phyloP scores from a whole-genome alignment of 64 coral and sea anemone species.

The Hydrozoanthus tunicans region DNA sequence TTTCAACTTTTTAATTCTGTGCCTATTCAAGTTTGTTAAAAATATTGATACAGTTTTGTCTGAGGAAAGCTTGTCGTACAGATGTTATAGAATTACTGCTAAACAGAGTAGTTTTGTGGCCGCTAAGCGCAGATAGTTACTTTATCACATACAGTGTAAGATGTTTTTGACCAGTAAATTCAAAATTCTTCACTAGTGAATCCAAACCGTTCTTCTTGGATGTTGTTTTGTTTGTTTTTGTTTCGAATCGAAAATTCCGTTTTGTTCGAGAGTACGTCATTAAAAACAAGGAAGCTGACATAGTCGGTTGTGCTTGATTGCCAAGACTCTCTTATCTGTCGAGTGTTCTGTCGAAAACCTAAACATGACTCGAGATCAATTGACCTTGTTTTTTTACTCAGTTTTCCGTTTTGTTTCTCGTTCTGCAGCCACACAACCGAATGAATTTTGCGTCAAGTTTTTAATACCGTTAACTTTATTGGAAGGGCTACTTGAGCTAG shows the following conservation, averaged over 20 bases:
- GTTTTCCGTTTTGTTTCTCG: neutral
- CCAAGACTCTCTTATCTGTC: neutral
- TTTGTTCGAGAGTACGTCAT: neutral
- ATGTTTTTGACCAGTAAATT: too few relatives aligned
- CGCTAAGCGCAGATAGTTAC: too few relatives aligned
- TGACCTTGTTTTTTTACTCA: neutral
- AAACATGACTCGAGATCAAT: neutral
- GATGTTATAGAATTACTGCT: too few relatives aligned
- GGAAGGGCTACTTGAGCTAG: too few relatives aligned
- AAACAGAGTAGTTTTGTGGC: too few relatives aligned
- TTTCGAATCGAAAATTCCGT: neutral
- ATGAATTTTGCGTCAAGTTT: neutral
- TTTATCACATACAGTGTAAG: too few relatives aligned
- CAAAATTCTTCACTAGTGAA: too few relatives aligned
- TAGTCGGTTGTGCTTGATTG: neutral
- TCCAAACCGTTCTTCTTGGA: neutral
- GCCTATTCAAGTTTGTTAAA: too few relatives aligned
- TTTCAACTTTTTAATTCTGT: too few relatives aligned
- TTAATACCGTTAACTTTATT: neutral
- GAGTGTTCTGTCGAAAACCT: neutral
- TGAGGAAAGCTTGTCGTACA: too few relatives aligned
- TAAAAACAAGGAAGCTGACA: neutral
- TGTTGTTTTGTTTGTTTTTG: neutral
- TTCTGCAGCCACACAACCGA: neutral
- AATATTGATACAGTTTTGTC: too few relatives aligned